A percentile compares a stretch with the other conserved stretches of the same genome.
phyloP scores from a whole-genome alignment of 53 echinoderm and acorn worm species.

The Holothuria scabra region DNA sequence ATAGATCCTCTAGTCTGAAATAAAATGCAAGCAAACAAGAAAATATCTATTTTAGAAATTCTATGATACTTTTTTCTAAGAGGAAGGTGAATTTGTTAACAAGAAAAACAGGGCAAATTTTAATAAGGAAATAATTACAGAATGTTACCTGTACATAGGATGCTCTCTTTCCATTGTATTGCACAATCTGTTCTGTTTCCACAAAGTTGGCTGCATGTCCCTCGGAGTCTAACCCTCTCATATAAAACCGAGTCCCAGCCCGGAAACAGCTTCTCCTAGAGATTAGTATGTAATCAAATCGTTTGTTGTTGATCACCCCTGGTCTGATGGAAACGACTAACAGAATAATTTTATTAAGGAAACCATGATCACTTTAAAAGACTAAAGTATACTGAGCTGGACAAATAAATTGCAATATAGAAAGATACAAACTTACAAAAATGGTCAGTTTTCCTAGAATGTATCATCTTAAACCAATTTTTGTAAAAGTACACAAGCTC shows the following conservation, averaged over 20 bases:
- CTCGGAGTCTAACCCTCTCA: slow-evolving; percentile 87
- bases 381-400: too few relatives aligned
- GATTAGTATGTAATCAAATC: slow-evolving; percentile 95
- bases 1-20: slow-evolving; percentile 94
- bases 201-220: slow-evolving; percentile 98
- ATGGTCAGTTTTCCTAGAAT: too few relatives aligned
- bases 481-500: too few relatives aligned
- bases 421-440: too few relatives aligned
- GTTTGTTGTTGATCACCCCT: slow-evolving; percentile 79
- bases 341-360: too few relatives aligned
- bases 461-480: neutral
- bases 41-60: too few relatives aligned
- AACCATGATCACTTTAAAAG: too few relatives aligned
- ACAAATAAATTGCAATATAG: neutral
- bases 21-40: neutral
- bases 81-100: too few relatives aligned
- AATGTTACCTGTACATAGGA: slow-evolving; percentile 87
- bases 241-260: slow-evolving; percentile 93
- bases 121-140: too few relatives aligned
- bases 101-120: too few relatives aligned
- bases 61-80: too few relatives aligned
- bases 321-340: slow-evolving; percentile 76
- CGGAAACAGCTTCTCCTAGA: slow-evolving; percentile 94
- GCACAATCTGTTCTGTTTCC: slow-evolving; percentile 99
- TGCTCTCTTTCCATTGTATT: slow-evolving; percentile 85